These are phyloP conservation scores for Egretta garzetta DNA, from an alignment of 2,113 vertebrate species.

Conservation along the genomic window DNA sequence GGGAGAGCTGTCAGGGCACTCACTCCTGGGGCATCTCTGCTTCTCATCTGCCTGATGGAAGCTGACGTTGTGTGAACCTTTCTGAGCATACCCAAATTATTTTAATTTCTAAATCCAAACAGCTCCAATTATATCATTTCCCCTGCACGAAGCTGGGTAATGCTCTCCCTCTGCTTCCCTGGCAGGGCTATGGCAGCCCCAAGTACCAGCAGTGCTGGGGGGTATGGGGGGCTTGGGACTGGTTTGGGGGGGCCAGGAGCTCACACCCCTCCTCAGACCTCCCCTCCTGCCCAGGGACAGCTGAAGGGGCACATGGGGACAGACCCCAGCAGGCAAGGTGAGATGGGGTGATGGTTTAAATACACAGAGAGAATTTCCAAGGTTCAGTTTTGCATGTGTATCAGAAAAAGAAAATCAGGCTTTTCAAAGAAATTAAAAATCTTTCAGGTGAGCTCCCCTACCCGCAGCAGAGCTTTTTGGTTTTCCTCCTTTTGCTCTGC, in stretches of 20 bases:
- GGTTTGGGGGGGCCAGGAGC: not conserved
- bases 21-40: slow-evolving; percentile 49
- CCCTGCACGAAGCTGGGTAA: slow-evolving; percentile 28
- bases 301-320: not conserved
- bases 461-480: not conserved
- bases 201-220: not conserved
- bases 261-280: not conserved
- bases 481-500: not conserved
- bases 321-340: not conserved
- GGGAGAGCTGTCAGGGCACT: slow-evolving; percentile 56
- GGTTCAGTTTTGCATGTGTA: not conserved
- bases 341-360: not conserved
- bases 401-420: not conserved
- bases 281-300: not conserved
- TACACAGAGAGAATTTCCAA: not conserved
- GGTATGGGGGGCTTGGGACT: not conserved
- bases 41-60: slow-evolving; percentile 63
- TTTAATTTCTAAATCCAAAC: slow-evolving; percentile 75
- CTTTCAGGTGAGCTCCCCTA: not conserved
- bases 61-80: slow-evolving; percentile 70
- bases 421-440: not conserved
- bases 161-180: slow-evolving; percentile 35
- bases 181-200: not conserved
- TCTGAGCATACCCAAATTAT: slow-evolving; percentile 68
- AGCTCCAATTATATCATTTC: slow-evolving; percentile 72